Percentiles rank a stretch among this genome's conserved stretches.
Evolutionary conservation across 2,797 vertebrate genomes (phyloP).

Genomic region (Sylvilagus floridanus): DNA sequence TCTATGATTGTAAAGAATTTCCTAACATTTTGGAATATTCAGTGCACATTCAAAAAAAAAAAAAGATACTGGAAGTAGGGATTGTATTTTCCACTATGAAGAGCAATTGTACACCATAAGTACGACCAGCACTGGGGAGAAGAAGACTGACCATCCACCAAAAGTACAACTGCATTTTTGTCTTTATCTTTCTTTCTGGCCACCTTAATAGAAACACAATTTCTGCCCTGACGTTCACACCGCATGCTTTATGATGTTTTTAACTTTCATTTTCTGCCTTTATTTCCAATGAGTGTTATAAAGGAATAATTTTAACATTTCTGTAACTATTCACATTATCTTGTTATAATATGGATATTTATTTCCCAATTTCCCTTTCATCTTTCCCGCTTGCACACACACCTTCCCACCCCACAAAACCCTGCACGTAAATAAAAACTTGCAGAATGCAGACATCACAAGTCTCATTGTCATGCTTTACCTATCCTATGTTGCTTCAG

Average conservation of each 20-base stretch:
- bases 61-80: background rate
- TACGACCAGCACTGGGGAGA: background rate
- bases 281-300: background rate
- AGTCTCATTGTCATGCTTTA: background rate
- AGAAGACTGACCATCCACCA: background rate
- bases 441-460: background rate
- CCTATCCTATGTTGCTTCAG: slow-evolving; percentile 34
- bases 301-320: slow-evolving; percentile 13
- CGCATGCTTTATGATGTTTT: background rate
- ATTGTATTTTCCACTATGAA: background rate
- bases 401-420: background rate
- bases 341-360: background rate
- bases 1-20: slow-evolving; percentile 5
- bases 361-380: background rate
- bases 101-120: background rate
- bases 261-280: background rate
- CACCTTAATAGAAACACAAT: background rate
- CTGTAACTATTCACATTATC: background rate
- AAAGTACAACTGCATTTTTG: background rate
- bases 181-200: background rate
- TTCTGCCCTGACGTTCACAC: background rate
- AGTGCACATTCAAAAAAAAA: background rate
- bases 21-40: background rate
- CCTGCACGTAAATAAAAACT: slow-evolving; percentile 25
- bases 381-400: too few species aligned